These are phyloP conservation scores for Drosophila gaucha DNA, from an alignment of 2,888 invertebrate species.

Conservation along the genomic window DNA sequence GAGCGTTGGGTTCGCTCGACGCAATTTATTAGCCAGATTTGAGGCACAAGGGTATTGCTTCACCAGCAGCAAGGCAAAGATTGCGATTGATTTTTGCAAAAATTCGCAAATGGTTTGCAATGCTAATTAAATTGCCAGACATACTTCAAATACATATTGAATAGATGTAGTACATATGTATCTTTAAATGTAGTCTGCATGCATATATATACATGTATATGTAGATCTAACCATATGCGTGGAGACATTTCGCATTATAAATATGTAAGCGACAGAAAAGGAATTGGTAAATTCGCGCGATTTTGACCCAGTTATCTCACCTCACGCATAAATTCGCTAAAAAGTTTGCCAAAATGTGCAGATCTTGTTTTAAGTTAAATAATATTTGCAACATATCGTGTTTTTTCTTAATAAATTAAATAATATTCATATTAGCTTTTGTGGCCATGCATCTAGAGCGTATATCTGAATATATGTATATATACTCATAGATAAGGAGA, in stretches of 20 bases:
- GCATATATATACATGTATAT: slow-evolving; percentile 12
- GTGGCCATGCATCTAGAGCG: no score
- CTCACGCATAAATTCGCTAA: slow-evolving; percentile 36
- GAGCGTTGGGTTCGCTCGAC: slow-evolving; percentile 49
- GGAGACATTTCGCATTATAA: slow-evolving; percentile 29
- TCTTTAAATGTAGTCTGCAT: background rate
- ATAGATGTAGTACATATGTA: slow-evolving; percentile 2
- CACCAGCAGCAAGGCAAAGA: slow-evolving; percentile 13
- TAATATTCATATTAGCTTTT: slow-evolving; percentile 11
- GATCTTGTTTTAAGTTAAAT: slow-evolving; percentile 25
- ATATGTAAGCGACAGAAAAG: slow-evolving; percentile 33
- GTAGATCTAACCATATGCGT: slow-evolving; percentile 4
- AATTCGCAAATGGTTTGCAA: slow-evolving; percentile 56
- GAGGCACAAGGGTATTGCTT: slow-evolving; percentile 65
- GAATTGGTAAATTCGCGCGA: slow-evolving; percentile 49
- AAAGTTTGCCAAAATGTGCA: slow-evolving; percentile 31
- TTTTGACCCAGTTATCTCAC: slow-evolving; percentile 60
- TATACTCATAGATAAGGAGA: background rate
- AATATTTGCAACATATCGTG: no score
- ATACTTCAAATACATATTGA: slow-evolving; percentile 23
- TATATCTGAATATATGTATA: background rate
- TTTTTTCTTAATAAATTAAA: background rate
- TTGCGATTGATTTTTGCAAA: slow-evolving; percentile 55
- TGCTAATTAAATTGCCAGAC: slow-evolving; percentile 59
- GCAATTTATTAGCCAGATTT: slow-evolving; percentile 66